Conservation (phyloP, 2,113 vertebrate genomes). For the Nerophis lumbriciformis region DNA sequence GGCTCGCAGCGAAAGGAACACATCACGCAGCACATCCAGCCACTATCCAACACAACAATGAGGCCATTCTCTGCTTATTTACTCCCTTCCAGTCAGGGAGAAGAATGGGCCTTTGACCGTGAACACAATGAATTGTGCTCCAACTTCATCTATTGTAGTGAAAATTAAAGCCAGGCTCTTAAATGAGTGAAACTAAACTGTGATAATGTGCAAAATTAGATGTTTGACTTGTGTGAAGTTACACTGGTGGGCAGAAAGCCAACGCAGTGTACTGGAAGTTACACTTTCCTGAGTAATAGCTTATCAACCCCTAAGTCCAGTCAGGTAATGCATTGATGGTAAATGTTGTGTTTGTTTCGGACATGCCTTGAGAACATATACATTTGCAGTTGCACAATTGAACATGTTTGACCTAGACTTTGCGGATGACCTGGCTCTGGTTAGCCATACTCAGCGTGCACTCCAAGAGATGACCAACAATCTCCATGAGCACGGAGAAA, state of each 20-base stretch:
- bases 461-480: no score
- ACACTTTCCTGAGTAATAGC: not conserved
- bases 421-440: no score
- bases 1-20: conserved; percentile 59
- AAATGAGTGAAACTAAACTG: conserved; percentile 43
- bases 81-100: conserved; percentile 55
- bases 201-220: conserved; percentile 31
- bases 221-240: conserved; percentile 13
- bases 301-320: no score
- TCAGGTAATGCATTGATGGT: no score
- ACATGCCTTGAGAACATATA: no score
- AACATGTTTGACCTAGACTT: no score
- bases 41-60: conserved; percentile 74
- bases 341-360: no score
- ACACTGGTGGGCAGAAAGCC: not conserved
- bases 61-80: conserved; percentile 69
- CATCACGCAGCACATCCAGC: conserved; percentile 64
- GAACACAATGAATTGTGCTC: conserved; percentile 62
- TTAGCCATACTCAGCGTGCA: no score
- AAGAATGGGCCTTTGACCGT: conserved; percentile 63
- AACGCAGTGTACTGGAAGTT: not conserved
- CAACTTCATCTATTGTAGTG: conserved; percentile 61
- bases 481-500: no score
- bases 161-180: conserved; percentile 34
- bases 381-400: no score